These are phyloP conservation scores for Pristiophorus japonicus DNA, from an alignment of 2,113 vertebrate genomes.

Conservation along the genomic window DNA sequence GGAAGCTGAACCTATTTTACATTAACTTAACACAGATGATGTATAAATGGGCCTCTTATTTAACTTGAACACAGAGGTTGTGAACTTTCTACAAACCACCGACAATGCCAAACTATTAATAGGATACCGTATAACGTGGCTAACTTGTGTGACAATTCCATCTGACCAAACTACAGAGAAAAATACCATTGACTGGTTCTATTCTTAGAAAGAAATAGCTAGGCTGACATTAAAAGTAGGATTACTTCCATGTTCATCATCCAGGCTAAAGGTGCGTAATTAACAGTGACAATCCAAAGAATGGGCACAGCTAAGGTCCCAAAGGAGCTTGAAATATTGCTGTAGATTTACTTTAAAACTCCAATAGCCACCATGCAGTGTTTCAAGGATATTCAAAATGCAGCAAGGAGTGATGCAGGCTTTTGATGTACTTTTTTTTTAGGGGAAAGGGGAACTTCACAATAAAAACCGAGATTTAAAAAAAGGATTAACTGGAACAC, in stretches of 20 bases:
- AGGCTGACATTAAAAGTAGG: background rate
- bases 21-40: background rate
- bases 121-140: background rate
- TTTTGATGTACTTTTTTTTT: background rate
- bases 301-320: background rate
- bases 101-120: constrained; percentile 2
- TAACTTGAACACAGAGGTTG: background rate
- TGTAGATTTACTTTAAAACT: background rate
- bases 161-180: background rate
- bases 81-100: background rate
- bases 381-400: background rate
- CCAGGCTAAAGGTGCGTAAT: background rate
- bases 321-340: background rate
- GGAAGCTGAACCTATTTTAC: background rate
- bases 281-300: background rate
- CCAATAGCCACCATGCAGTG: too few species aligned
- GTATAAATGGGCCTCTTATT: constrained; percentile 3
- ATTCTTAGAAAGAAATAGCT: background rate
- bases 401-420: background rate
- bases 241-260: background rate
- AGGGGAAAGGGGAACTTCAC: background rate
- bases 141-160: background rate
- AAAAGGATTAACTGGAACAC: background rate
- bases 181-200: background rate
- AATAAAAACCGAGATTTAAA: background rate